Evolutionary conservation across 2,113 vertebrate species (phyloP), one percentile per base, ranked within the genome.

Genomic region (Channa maculata): DNA sequence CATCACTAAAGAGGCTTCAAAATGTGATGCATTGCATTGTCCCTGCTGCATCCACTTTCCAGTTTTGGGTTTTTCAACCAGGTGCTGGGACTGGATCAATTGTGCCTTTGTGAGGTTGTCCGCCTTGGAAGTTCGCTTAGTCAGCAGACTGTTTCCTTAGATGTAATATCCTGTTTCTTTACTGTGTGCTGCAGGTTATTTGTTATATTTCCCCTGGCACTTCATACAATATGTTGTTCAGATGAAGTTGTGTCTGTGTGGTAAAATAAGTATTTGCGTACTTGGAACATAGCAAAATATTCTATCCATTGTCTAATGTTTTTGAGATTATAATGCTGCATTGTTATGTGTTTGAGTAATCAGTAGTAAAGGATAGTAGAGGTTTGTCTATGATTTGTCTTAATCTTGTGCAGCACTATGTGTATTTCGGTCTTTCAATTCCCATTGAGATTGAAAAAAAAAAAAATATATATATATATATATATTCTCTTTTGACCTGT

Each of bases 151-250:
- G 70, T 41, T 77, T 79, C 59, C 76, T 91, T 77, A 75, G 75
- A 90, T 88, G 84, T 89, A 88, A 91, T 88, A 88, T 90, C 87
- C 86, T 89, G 83, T 88, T 86, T 84, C 88, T 71, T 79, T 88
- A 84, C 55, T 8, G 79, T 69, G 71, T 68, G 67, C 78, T 83
- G 87, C 58, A 53, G 85, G 86, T 80, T 92, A 88, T 93, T 90
- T 89, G 83, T 90, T 90, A 85, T 86, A 88, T 90, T 91, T 92
- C 88, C 89, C 89, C 72, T 63, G 89, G 72, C 49, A 7, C 68
- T 80, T 67, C 60, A 67, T 51, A 83, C 78, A 80, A 86, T 83
- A 86, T 83, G 71, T 62, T 85, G 65, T 70, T 84, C 65, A 78
- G 80, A 74, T 81, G 72, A 78, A 77, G 66, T 60, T 71, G 75